Percentiles rank a stretch among this genome's conserved stretches.
Evolutionary conservation across 2,888 invertebrate genomes (phyloP).

Genomic region (Pollenia labialis): DNA sequence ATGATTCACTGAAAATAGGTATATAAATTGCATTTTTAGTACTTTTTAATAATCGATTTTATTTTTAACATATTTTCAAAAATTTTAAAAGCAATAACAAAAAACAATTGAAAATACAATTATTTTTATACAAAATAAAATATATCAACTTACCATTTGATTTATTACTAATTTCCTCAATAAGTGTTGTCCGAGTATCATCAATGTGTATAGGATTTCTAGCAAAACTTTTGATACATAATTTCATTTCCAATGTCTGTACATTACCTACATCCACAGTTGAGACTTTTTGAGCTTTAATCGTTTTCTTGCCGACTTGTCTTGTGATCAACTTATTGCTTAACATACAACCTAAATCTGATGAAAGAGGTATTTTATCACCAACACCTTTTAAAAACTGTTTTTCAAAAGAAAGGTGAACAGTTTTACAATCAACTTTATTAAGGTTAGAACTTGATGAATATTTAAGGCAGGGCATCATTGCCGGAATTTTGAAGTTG

Average conservation of each 20-base stretch:
- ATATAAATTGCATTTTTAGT: neutral
- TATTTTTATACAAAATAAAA: too few relatives aligned
- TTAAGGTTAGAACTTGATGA: neutral
- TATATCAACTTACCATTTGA: neutral
- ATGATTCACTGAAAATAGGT: neutral
- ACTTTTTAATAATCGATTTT: neutral
- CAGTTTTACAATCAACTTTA: neutral
- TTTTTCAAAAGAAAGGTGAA: neutral
- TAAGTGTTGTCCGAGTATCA: neutral
- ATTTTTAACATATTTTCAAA: too few relatives aligned
- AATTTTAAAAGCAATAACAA: neutral
- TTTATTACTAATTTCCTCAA: neutral
- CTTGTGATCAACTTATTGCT: neutral
- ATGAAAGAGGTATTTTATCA: neutral
- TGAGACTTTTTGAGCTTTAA: neutral
- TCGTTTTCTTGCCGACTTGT: neutral
- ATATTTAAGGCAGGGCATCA: neutral
- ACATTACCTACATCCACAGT: neutral
- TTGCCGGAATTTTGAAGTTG: neutral
- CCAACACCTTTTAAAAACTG: neutral
- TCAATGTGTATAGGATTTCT: constrained; percentile 7
- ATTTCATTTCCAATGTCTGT: constrained; percentile 1
- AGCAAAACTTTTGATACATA: constrained; percentile 2
- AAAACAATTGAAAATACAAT: neutral
- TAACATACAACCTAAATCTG: neutral